Evolutionary conservation across 2,888 invertebrate species (phyloP), one percentile per base, ranked within the genome.

Genomic region (Phyto melanocephala): DNA sequence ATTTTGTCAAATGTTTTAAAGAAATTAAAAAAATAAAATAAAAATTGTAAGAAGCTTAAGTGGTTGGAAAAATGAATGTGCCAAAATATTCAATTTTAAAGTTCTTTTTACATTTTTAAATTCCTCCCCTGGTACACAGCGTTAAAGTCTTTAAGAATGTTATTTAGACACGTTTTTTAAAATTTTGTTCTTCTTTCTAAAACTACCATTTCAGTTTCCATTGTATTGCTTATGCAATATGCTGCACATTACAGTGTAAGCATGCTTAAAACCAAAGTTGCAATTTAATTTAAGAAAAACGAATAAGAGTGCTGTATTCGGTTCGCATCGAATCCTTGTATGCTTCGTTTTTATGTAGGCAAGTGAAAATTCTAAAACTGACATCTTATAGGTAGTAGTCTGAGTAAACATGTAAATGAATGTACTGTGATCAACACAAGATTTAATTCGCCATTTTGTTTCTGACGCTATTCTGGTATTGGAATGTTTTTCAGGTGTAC

Each of bases 241-340:
- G 50, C 28, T 40, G 8, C 11, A 52, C 28, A 15, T 45, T 17
- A 7, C 15, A 22, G 45, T 63, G 42, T 15, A 3, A 28, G 20
- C n/a, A 11, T 11, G 22, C 20, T 45, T 20, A 45, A 74, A 72
- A 28, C 47, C 22, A 33, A 37, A 47, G 35, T 47, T 24, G 47
- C 24, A 37, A 17, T 54, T 68, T 68, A 54, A 68, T 24, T 68
- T 54, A 60, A 60, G 20, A 71, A 22, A 15, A 0, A 71, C 47
- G n/a, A n/a, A n/a, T n/a, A n/a, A n/a, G n/a, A n/a, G n/a, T n/a
- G n/a, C n/a, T n/a, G n/a, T n/a, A n/a, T n/a, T n/a, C n/a, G n/a
- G n/a, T n/a, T n/a, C n/a, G n/a, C n/a, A n/a, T n/a, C n/a, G n/a
- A n/a, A n/a, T n/a, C n/a, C n/a, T n/a, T n/a, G n/a, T n/a, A n/a